Percentiles rank a stretch among this genome's conserved stretches.
These are phyloP conservation scores for Procambarus virginalis DNA, from an alignment of 1,140 invertebrate species.

Conservation along the genomic window DNA sequence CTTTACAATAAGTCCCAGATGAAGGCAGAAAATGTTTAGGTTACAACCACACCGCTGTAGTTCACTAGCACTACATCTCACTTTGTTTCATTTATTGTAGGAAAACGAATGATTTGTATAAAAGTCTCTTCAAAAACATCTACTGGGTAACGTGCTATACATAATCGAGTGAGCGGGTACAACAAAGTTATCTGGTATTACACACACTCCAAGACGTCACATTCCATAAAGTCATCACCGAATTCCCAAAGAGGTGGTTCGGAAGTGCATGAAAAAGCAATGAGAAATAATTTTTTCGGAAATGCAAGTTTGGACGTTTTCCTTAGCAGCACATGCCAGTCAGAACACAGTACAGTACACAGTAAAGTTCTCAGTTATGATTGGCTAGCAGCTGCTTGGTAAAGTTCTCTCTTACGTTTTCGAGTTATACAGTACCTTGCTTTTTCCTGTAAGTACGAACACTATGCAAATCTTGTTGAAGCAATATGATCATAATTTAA, in stretches of 20 bases:
- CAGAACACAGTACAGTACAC: constrained; percentile 36
- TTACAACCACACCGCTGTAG: constrained; percentile 50
- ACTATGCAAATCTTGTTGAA: constrained; percentile 38
- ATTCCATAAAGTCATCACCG: constrained; percentile 36
- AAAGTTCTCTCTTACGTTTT: constrained; percentile 32
- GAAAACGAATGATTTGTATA: constrained; percentile 66
- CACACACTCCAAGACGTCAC: constrained; percentile 40
- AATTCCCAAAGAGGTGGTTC: constrained; percentile 51
- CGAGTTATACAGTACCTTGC: constrained; percentile 17
- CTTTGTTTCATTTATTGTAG: constrained; percentile 67
- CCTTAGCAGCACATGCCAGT: constrained; percentile 47
- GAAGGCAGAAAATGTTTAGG: constrained; percentile 57
- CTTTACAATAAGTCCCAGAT: constrained; percentile 47
- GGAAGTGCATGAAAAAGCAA: constrained; percentile 57
- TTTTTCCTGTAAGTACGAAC: constrained; percentile 52
- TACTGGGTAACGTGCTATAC: constrained; percentile 65
- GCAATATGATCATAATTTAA: constrained; percentile 7
- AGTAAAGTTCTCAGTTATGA: constrained; percentile 37
- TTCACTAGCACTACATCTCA: constrained; percentile 64
- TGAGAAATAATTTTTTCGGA: constrained; percentile 49
- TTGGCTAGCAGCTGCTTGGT: constrained; percentile 40
- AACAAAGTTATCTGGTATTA: constrained; percentile 60
- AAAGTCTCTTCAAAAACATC: constrained; percentile 66
- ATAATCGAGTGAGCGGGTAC: constrained; percentile 66
- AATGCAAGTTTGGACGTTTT: constrained; percentile 65